Evolutionary conservation across 2,888 invertebrate species (phyloP), one percentile per base, ranked within the genome.

Genomic region (Acanthacorydalis orientalis): DNA sequence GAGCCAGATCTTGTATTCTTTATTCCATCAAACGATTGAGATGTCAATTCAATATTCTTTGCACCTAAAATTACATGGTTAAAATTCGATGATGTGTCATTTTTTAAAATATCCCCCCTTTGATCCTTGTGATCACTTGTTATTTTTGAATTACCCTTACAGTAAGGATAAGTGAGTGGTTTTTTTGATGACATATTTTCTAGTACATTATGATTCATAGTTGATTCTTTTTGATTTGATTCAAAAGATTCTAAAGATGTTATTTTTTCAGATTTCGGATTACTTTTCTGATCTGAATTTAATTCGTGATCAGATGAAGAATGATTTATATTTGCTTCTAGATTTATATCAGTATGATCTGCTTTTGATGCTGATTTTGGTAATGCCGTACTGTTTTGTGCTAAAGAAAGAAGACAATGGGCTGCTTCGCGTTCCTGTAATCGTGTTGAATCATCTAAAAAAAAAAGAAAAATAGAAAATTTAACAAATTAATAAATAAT

Each of bases 341-440:
- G 1, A 41, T 41, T 45, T 9, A 42, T 44, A 33, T 46, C 44
- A 16, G 39, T 42, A 37, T 42, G 33, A 4, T 38, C 40, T 9
- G 44, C 16, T 15, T 49, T 40, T 9, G 47, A 32, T 23, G 2
- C 23, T 12, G 48, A 43, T 12, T 39, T 31, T 43, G 34, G 16
- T 33, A 53, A 54, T 40, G 60, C 59, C 1, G 67, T 57, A 14
- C 65, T 68, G 49, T 69, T 69, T 55, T 73, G 80, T 4, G 82
- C 79, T 41, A 90, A 67, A 34, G 86, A 84, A 38, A 90, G 64
- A 49, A 90, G 67, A 59, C 88, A 83, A 55, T 83, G 81, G 0
- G 88, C 89, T 7, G 88, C 88, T 67, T 89, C 89, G 56, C 87
- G 86, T 62, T 89, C 89, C 56, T 79, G 79, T 53, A 81, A 65